Conservation (phyloP, 1,140 invertebrate species). For the Heliconius nattereri region DNA sequence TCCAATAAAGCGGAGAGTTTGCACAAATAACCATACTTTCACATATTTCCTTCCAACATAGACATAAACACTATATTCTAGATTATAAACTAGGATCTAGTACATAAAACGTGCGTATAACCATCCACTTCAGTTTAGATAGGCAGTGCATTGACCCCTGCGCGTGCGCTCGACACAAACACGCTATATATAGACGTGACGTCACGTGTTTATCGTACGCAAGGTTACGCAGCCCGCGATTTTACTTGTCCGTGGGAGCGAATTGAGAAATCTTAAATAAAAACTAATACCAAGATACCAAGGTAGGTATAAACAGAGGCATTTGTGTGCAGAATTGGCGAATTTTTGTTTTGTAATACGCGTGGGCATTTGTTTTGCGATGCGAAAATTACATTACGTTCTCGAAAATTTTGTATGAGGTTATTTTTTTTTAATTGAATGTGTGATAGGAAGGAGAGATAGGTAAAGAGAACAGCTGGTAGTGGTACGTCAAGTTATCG, state of each 20-base stretch:
- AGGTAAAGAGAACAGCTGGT: no score
- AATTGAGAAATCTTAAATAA: constrained; percentile 1
- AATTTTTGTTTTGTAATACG: background rate
- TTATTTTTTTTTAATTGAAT: no score
- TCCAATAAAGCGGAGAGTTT: no score
- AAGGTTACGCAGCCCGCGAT: constrained; percentile 65
- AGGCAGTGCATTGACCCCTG: constrained; percentile 59
- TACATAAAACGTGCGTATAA: constrained; percentile 17
- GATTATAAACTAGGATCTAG: constrained; percentile 2
- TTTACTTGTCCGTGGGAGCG: constrained; percentile 15
- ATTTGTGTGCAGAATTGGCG: no score
- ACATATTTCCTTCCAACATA: background rate
- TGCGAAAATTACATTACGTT: no score
- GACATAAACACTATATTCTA: background rate
- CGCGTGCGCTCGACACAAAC: constrained; percentile 60
- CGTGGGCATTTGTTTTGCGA: no score
- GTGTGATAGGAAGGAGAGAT: no score
- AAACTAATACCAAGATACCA: background rate
- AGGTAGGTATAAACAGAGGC: no score
- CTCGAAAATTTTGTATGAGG: no score
- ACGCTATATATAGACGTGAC: constrained; percentile 72
- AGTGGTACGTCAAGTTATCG: no score
- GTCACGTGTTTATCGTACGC: constrained; percentile 75
- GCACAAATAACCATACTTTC: no score
- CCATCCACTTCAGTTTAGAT: constrained; percentile 36